A percentile compares a stretch with the other conserved stretches of the same genome.
Evolutionary conservation across 2,797 vertebrate species (phyloP).

Genomic region (Crocodylus rhombifer): DNA sequence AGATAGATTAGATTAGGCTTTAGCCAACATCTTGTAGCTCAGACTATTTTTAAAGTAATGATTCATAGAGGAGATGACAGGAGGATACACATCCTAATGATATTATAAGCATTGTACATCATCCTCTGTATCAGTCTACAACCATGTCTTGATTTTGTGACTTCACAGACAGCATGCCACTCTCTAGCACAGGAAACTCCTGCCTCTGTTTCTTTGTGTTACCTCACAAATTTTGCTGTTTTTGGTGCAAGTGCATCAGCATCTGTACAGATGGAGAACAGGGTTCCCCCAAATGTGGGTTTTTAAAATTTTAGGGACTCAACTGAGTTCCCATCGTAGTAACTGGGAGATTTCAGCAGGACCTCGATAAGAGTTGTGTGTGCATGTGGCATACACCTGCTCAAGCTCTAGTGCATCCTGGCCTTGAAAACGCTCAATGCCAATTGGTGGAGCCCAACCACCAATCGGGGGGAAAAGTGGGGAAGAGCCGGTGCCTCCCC

Average conservation of each 20-base stretch:
- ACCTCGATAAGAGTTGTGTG: background rate
- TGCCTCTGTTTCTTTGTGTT: background rate
- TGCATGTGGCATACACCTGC: background rate
- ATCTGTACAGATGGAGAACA: background rate
- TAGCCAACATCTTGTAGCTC: background rate
- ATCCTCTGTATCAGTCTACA: background rate
- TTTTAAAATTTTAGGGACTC: background rate
- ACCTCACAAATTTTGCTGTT: background rate
- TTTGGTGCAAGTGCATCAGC: background rate
- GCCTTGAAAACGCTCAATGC: no score
- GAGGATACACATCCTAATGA: background rate
- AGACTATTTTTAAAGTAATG: background rate
- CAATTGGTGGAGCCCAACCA: no score
- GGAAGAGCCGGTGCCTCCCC: no score
- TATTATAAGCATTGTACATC: background rate
- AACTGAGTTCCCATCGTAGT: background rate
- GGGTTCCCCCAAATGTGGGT: background rate
- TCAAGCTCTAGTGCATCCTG: no score
- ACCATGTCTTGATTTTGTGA: no score
- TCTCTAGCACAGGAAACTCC: background rate
- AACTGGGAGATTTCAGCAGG: background rate
- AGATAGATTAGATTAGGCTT: background rate
- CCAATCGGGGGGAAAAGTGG: no score
- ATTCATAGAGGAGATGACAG: background rate
- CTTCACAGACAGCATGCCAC: background rate